Evolutionary conservation across 2,797 vertebrate species (phyloP), one percentile per base, ranked within the genome.

Genomic region (Leuciscus waleckii): DNA sequence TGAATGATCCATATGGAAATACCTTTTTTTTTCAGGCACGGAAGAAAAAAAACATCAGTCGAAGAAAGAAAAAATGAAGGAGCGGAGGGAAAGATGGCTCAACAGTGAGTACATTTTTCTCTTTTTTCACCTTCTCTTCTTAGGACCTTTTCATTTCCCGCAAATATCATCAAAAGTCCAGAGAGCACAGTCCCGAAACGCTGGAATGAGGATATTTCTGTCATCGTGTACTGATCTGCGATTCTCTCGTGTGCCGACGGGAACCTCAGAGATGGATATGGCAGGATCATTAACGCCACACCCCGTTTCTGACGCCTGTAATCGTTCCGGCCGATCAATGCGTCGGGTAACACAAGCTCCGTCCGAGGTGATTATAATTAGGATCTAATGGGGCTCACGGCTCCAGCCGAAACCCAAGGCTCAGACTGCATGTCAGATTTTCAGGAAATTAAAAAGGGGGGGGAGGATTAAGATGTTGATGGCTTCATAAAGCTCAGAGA

Each of bases 51-150:
- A 91, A 67, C 56, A 91, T 11, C 92, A 93, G 88, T 82, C 94
- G 4, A 96, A 96, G 92, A 95, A 94, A 67, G 94, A 95, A 86
- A 95, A 95, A 91, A 93, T 94, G 89, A 95, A 94, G 89, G 93
- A 95, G 88, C 90, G 94, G 71, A 91, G 93, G 79, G 93, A 96
- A 9, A 41, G 90, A 0, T 96, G 95, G 95, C 91, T 95, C 1
- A 93, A 91, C 90, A 96, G 95, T 96, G 84, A 94, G 95, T 95
- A 37, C 4, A 17, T 17, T 49, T 17, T 0, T 74, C 29, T 23
- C 5, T 26, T 29, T 63, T 9, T 74, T 9, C 5, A 58, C 51
- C 23, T 21, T 23, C 2, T 63, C 70, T 23, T 71, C 19, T 58
- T 17, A 65, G 29, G 14, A 32, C 14, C 14, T 65, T 65, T 49